Conservation (phyloP, 2,113 vertebrate genomes). For the Boleophthalmus pectinirostris region DNA sequence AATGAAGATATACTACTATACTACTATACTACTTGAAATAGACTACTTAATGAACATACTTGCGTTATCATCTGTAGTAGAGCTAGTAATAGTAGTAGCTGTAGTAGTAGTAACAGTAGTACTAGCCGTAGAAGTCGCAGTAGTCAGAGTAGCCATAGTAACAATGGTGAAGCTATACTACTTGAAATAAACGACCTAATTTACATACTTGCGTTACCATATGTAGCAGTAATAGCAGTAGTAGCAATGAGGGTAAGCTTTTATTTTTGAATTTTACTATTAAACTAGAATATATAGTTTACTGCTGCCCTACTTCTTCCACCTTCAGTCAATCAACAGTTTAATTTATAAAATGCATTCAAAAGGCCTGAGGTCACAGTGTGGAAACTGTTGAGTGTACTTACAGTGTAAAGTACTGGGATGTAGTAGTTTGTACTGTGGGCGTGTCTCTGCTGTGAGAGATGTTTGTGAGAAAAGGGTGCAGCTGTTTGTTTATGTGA, state of each 20-base stretch:
- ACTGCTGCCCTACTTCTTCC: neutral
- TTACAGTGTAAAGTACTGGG: neutral
- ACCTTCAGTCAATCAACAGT: neutral
- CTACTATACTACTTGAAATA: neutral
- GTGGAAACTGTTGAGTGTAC: neutral
- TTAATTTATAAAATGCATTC: neutral
- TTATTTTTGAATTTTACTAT: too few species aligned
- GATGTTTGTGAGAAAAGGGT: slow-evolving; percentile 5
- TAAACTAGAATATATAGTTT: too few species aligned
- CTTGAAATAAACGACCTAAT: neutral
- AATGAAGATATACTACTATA: too few species aligned
- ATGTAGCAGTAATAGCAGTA: neutral
- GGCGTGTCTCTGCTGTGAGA: slow-evolving; percentile 26
- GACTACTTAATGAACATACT: neutral
- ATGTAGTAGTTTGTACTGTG: slow-evolving; percentile 26
- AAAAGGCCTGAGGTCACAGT: neutral
- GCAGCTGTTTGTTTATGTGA: slow-evolving; percentile 16
- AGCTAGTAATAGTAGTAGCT: neutral
- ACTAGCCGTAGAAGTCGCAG: too few species aligned
- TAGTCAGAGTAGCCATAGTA: too few species aligned
- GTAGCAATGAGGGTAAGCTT: too few species aligned
- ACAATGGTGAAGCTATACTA: neutral
- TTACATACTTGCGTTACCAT: neutral
- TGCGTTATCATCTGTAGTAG: neutral
- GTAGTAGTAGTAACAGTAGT: too few species aligned